Base-by-base conservation (phyloP, 2,888 invertebrate genomes). In the Zygothrica quintamaculata region DNA sequence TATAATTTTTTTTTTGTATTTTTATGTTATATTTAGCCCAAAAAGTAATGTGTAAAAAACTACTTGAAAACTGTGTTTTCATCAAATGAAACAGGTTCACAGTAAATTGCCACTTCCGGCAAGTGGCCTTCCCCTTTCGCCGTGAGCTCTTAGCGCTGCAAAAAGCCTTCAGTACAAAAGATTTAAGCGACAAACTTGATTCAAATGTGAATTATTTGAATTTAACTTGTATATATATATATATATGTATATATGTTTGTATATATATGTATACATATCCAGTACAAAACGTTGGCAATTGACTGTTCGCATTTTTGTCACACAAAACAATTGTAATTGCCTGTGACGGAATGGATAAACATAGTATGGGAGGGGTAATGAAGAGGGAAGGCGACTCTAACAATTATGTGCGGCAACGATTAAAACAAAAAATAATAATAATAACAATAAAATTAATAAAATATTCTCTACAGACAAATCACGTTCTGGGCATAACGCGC, bases 401-500 rank as follows among this genome's bases (percentile, higher is more conserved):
- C 43, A 69, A 59, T 73, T 61, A 74, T 74, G 74, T 42, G 47
- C 46, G 57, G 40, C 43, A 53, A 47, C 55, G 42, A 70, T 59
- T 66, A 60, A 59, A 48, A 42, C 51, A 36, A 55, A 46, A 47
- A 53, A 29, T 34, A 12, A 16, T 22, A 42, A 55, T 36, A 55
- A 46, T 40, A 53, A 29, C 40, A 12, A 16, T 22, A 16, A 60
- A 51, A 22, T 16, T 12, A 39, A 43, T 42, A 9, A 18, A 25
- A 58, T 59, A 68, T 68, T 74, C 65, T 72, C 57, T 44, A 58
- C 47, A 37, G 34, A 81, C 74, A 67, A 73, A 61, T 73, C 80
- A 80, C 82, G 85, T 75, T 85, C 76, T 82, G 85, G 52, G 56
- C 71, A 77, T 77, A 62, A 50, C 42, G 58, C 47, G 34, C 78